Percentiles rank a stretch among this genome's conserved stretches.
Evolutionary conservation across 2,113 vertebrate genomes (phyloP).

Genomic region (Lota lota): DNA sequence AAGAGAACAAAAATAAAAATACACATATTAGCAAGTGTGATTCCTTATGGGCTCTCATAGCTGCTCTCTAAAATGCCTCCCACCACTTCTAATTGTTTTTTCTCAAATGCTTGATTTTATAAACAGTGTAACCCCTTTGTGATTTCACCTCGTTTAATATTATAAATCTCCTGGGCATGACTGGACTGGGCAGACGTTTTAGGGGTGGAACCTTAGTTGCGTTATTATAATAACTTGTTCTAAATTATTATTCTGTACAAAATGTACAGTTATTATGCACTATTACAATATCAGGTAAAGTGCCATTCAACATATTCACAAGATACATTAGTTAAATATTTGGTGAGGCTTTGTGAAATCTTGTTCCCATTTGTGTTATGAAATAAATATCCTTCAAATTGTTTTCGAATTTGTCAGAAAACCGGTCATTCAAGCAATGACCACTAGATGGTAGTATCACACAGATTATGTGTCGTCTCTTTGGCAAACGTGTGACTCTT

Average conservation of each 20-base stretch:
- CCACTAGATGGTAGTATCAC: slow-evolving; percentile 5
- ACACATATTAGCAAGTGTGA: not conserved
- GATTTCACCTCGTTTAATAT: not conserved
- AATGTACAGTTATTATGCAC: not conserved
- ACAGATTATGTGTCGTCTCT: not conserved
- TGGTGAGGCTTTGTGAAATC: too few relatives aligned
- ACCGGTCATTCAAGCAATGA: too few relatives aligned
- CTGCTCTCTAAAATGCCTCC: not conserved
- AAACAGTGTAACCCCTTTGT: not conserved
- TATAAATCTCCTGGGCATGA: not conserved
- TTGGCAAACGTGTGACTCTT: too few relatives aligned
- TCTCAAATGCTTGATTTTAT: not conserved
- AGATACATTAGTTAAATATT: too few relatives aligned
- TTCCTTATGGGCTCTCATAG: not conserved
- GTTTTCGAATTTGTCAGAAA: not conserved
- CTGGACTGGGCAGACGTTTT: not conserved
- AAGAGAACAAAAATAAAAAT: slow-evolving; percentile 4
- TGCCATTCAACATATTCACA: too few relatives aligned
- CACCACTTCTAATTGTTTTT: not conserved
- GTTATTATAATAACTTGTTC: not conserved
- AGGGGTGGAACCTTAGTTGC: not conserved
- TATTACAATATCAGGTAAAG: too few relatives aligned
- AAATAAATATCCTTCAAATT: not conserved
- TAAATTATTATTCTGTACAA: not conserved
- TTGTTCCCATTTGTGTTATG: not conserved